Percentiles rank a stretch among this genome's conserved stretches.
These are phyloP conservation scores for Pyrrhia umbra DNA, from an alignment of 2,888 invertebrate species.

Conservation along the genomic window DNA sequence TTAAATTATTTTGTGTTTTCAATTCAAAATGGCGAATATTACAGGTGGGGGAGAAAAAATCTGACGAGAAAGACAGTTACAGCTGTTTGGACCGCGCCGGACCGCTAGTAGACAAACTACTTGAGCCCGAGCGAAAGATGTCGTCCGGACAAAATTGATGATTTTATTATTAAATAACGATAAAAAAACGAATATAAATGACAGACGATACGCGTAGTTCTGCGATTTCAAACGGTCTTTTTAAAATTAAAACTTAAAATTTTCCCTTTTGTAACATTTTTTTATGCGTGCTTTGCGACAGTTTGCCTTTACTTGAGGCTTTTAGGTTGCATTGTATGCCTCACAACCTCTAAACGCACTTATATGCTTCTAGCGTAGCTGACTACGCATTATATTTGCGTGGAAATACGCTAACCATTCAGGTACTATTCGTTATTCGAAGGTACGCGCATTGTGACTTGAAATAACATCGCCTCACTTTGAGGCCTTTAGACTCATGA, in stretches of 20 bases:
- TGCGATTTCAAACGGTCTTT: conserved; percentile 18
- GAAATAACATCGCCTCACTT: background rate
- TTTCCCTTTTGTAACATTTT: too few relatives aligned
- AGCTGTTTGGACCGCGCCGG: conserved; percentile 58
- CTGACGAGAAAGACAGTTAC: conserved; percentile 53
- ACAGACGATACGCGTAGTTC: background rate
- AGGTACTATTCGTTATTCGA: too few relatives aligned
- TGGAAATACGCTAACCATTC: too few relatives aligned
- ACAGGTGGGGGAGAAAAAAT: conserved; percentile 62
- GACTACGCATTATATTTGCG: too few relatives aligned
- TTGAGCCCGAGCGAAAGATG: conserved; percentile 70
- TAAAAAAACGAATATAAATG: background rate
- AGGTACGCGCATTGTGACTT: background rate
- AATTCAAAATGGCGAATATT: conserved; percentile 39
- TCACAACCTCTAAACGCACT: too few relatives aligned
- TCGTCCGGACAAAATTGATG: conserved; percentile 72
- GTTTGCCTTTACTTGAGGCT: background rate
- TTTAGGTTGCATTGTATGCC: too few relatives aligned
- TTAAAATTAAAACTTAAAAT: background rate
- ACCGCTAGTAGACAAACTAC: conserved; percentile 66
- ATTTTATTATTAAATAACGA: background rate
- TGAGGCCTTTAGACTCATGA: background rate
- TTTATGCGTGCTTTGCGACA: too few relatives aligned
- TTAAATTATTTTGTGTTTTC: conserved; percentile 3
- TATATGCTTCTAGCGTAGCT: too few relatives aligned